These are phyloP conservation scores for Astreopora myriophthalma DNA, from an alignment of 64 coral and sea anemone genomes.

Conservation along the genomic window DNA sequence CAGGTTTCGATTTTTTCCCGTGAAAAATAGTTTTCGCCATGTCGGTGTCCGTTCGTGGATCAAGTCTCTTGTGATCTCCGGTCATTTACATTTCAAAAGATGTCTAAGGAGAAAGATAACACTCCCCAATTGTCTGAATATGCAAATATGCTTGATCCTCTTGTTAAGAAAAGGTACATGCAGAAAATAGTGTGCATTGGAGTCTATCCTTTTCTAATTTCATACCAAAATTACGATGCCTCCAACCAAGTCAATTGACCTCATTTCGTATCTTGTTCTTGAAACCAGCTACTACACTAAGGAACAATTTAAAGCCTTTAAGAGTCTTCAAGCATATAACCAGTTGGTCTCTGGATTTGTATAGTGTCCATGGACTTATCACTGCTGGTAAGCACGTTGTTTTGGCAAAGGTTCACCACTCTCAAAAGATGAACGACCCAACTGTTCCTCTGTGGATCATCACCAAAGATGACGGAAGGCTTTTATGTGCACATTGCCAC, in stretches of 20 bases:
- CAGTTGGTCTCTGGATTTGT: constrained; percentile 23
- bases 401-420: constrained; percentile 40
- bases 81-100: constrained; percentile 17
- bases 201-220: constrained; percentile 35
- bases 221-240: constrained; percentile 4
- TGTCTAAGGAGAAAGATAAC: not conserved
- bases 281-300: too few species aligned
- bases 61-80: not conserved
- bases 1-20: not conserved
- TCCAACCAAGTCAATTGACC: too few species aligned
- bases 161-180: constrained; percentile 45
- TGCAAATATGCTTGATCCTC: constrained; percentile 35
- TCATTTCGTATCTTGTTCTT: too few species aligned
- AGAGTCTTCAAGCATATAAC: not conserved
- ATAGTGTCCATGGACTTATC: constrained; percentile 23
- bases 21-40: not conserved
- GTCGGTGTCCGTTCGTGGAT: not conserved
- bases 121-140: constrained; percentile 36
- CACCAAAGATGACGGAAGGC: not conserved
- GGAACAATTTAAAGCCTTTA: not conserved
- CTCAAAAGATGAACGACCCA: constrained; percentile 32
- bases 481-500: constrained; percentile 31
- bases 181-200: constrained; percentile 39
- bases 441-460: constrained; percentile 32
- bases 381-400: constrained; percentile 41